A percentile compares a stretch with the other conserved stretches of the same genome.
phyloP scores from a whole-genome alignment of 64 coral and sea anemone species.

The Trachythela sp. region DNA sequence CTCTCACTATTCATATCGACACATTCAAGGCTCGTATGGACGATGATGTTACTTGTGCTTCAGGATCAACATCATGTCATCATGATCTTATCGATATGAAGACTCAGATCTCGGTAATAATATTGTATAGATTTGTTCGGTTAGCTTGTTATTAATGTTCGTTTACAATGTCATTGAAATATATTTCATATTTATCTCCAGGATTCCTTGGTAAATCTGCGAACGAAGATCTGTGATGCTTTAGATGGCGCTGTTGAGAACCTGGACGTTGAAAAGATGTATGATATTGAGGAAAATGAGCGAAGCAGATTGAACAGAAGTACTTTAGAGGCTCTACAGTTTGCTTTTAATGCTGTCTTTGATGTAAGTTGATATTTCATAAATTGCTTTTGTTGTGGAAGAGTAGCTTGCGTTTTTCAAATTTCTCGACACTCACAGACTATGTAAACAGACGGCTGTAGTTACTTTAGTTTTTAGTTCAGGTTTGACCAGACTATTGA shows the following conservation, averaged over 20 bases:
- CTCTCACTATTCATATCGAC: slow-evolving; percentile 57
- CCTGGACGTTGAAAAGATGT: slow-evolving; percentile 80
- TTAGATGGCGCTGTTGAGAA: slow-evolving; percentile 76
- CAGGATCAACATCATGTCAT: slow-evolving; percentile 80
- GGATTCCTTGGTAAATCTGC: slow-evolving; percentile 60
- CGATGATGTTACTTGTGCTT: slow-evolving; percentile 44
- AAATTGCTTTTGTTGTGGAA: neutral
- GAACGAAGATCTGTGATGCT: slow-evolving; percentile 59
- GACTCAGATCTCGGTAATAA: slow-evolving; percentile 50
- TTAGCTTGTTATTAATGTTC: neutral
- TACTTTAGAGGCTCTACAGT: slow-evolving; percentile 75
- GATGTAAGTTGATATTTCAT: slow-evolving; percentile 47
- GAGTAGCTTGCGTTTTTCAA: too few species aligned
- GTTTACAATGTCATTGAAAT: neutral
- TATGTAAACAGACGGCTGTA: too few species aligned
- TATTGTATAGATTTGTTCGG: neutral
- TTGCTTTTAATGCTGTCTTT: slow-evolving; percentile 88
- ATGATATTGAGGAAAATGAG: slow-evolving; percentile 75
- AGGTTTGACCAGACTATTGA: too few species aligned
- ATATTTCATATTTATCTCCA: slow-evolving; percentile 1
- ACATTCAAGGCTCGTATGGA: slow-evolving; percentile 62
- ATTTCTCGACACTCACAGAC: too few species aligned
- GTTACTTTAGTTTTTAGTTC: too few species aligned
- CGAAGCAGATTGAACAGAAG: slow-evolving; percentile 55
- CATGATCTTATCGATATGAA: slow-evolving; percentile 80